A percentile compares a stretch with the other conserved stretches of the same genome.
These are phyloP conservation scores for Nipponacmea schrenckii DNA, from an alignment of 2,888 invertebrate genomes.

Conservation along the genomic window DNA sequence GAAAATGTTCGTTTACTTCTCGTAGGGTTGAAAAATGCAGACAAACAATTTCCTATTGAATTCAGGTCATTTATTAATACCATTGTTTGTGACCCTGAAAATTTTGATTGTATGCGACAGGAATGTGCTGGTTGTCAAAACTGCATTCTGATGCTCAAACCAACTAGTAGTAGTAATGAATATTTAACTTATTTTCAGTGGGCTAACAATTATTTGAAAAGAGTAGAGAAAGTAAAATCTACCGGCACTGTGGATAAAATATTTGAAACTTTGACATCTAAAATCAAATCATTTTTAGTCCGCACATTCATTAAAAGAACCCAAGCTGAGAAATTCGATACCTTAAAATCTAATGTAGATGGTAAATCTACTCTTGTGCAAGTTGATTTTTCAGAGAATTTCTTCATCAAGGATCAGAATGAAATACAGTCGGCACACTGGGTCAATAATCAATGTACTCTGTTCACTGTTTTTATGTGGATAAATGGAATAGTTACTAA, in stretches of 20 bases:
- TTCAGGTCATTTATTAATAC: not conserved
- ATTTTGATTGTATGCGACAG: not conserved
- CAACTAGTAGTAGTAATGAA: not conserved
- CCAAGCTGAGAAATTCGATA: not conserved
- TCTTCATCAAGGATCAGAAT: not conserved
- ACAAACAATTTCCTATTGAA: not conserved
- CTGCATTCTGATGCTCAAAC: too few relatives aligned
- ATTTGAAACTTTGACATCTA: not conserved
- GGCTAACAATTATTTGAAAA: not conserved
- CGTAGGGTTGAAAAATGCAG: not conserved
- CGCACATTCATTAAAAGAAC: not conserved
- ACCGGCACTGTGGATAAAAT: not conserved
- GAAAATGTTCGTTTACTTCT: not conserved
- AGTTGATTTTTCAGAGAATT: slow-evolving; percentile 5
- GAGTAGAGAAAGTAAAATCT: not conserved
- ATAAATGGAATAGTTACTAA: not conserved
- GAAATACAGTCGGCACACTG: not conserved
- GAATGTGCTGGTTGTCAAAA: not conserved
- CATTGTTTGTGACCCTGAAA: not conserved
- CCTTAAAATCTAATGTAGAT: not conserved
- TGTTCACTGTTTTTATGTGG: not conserved
- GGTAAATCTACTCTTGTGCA: not conserved
- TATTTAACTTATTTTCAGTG: not conserved
- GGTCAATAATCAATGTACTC: not conserved
- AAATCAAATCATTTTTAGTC: too few relatives aligned